Percentiles rank a stretch among this genome's conserved stretches.
phyloP scores from a whole-genome alignment of 2,888 invertebrate genomes.

The Chrysodeixis includens region DNA sequence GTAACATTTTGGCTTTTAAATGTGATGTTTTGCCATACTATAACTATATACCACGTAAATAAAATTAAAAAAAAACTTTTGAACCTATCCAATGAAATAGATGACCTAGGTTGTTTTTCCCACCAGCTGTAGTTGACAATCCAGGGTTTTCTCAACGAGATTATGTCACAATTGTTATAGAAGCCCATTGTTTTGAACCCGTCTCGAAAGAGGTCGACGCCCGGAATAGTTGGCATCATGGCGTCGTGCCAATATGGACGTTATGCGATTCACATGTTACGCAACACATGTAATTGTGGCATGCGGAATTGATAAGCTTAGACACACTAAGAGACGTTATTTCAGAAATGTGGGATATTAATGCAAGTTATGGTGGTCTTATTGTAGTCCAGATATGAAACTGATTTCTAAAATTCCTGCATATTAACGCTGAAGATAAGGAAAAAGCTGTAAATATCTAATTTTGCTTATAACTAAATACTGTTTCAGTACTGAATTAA shows the following conservation, averaged over 20 bases:
- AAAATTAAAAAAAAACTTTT: too few relatives aligned
- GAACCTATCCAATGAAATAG: too few relatives aligned
- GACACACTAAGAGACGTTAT: slow-evolving; percentile 16
- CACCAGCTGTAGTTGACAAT: not conserved
- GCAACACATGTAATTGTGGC: slow-evolving; percentile 61
- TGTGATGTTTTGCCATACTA: too few relatives aligned
- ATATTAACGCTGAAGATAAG: not conserved
- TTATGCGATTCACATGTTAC: slow-evolving; percentile 72
- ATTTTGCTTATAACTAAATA: too few relatives aligned
- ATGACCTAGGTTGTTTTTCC: not conserved
- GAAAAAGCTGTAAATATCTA: too few relatives aligned
- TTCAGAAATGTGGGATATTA: not conserved
- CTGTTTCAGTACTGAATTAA: too few relatives aligned
- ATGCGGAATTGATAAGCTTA: slow-evolving; percentile 57
- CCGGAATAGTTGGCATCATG: slow-evolving; percentile 75
- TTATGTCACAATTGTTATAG: slow-evolving; percentile 64
- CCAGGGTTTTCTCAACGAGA: slow-evolving; percentile 16
- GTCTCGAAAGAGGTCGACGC: slow-evolving; percentile 74
- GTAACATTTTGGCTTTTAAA: too few relatives aligned
- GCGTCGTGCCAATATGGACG: slow-evolving; percentile 76
- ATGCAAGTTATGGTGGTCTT: not conserved
- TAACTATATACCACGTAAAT: too few relatives aligned
- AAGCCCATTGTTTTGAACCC: slow-evolving; percentile 74
- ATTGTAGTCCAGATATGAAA: not conserved
- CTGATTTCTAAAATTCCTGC: too few relatives aligned